Evolutionary conservation across 2,888 invertebrate species (phyloP).

Genomic region (Paralinhomoeus sp.): DNA sequence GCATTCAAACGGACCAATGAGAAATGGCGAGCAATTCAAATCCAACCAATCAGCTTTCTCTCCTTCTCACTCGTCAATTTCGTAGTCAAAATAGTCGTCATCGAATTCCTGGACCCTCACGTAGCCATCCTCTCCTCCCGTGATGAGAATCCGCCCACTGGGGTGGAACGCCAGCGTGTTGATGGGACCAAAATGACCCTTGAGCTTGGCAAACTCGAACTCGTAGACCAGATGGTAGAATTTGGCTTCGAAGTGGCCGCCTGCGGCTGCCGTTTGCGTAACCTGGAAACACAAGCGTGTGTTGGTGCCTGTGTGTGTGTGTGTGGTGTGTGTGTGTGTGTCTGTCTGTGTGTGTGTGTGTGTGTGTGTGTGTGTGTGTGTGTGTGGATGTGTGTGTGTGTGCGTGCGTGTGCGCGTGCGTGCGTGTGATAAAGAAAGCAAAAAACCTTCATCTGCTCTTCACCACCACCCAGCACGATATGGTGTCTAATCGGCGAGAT

Average conservation of each 20-base stretch:
- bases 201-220: constrained; percentile 87
- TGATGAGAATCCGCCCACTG: constrained; percentile 74
- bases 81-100: constrained; percentile 80
- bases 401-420: constrained; percentile 95
- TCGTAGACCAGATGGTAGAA: constrained; percentile 88
- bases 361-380: constrained; percentile 86
- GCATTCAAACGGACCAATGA: no score
- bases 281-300: constrained; percentile 9
- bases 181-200: constrained; percentile 97
- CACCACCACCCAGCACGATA: constrained; percentile 84
- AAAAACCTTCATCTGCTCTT: constrained; percentile 88
- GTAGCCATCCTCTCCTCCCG: constrained; percentile 96
- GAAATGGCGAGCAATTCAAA: no score
- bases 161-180: constrained; percentile 95
- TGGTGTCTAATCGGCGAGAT: constrained; percentile 85
- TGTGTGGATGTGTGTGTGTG: no score
- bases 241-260: constrained; percentile 83
- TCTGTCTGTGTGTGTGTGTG: neutral
- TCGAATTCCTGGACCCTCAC: constrained; percentile 86
- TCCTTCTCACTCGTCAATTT: constrained; percentile 52
- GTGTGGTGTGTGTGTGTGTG: no score
- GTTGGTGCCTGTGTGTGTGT: no score
- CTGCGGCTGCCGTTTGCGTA: constrained; percentile 69
- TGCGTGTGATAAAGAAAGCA: constrained; percentile 78
- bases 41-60: no score